Evolutionary conservation across 2,113 vertebrate genomes (phyloP).

Genomic region (Atrichornis clamosus): DNA sequence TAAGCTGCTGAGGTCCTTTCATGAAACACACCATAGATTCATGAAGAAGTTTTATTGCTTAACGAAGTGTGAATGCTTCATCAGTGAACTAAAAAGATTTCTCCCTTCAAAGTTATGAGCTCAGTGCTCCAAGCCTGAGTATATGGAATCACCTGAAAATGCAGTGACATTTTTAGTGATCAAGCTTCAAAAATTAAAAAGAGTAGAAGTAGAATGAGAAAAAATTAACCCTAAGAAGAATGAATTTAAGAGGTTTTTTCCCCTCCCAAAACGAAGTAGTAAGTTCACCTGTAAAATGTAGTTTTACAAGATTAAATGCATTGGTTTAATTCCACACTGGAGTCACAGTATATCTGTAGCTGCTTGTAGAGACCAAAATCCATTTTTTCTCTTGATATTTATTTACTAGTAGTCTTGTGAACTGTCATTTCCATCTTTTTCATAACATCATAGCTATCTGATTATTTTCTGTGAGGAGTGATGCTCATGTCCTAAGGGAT

Average conservation of each 20-base stretch:
- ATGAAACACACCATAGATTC: background rate
- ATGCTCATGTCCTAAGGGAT: background rate
- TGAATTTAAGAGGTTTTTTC: rapidly evolving
- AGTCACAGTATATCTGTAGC: background rate
- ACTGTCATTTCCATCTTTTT: constrained; percentile 34
- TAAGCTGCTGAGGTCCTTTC: background rate
- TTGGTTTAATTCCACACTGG: background rate
- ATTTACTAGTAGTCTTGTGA: constrained; percentile 35
- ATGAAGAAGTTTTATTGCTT: background rate
- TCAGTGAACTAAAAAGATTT: background rate
- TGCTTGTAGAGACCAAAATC: background rate
- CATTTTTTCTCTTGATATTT: background rate
- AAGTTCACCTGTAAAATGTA: background rate
- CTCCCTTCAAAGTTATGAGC: background rate
- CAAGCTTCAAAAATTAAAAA: background rate
- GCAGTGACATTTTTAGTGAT: background rate
- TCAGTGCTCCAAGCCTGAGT: background rate
- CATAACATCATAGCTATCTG: background rate
- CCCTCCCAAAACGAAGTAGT: rapidly evolving
- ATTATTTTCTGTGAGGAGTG: constrained; percentile 11
- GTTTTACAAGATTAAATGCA: background rate
- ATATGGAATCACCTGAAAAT: background rate
- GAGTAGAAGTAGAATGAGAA: background rate
- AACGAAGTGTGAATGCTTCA: background rate
- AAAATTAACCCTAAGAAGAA: background rate